A percentile compares a stretch with the other conserved stretches of the same genome.
Evolutionary conservation across 2,888 invertebrate species (phyloP).

Genomic region (Augochlorella aurata): DNA sequence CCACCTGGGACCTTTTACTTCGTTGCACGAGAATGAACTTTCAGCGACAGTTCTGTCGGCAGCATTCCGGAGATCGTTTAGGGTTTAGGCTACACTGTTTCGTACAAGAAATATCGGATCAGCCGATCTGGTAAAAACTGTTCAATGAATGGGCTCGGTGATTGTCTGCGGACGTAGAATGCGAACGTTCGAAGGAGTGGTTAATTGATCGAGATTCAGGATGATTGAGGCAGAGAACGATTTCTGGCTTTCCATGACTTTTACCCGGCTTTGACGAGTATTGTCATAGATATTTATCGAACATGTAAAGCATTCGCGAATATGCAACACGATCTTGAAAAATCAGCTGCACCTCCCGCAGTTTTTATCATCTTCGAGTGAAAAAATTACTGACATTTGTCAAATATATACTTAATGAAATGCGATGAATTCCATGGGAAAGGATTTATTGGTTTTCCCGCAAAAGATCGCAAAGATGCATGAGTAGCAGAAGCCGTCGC

Average conservation of each 20-base stretch:
- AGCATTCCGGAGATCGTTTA: background rate
- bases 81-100: background rate
- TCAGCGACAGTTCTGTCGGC: background rate
- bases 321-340: too few relatives aligned
- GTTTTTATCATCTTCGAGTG: background rate
- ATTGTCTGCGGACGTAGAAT: background rate
- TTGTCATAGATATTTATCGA: too few relatives aligned
- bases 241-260: background rate
- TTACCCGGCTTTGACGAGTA: background rate
- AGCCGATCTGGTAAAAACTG: background rate
- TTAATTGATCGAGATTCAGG: constrained; percentile 1
- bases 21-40: background rate
- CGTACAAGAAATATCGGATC: background rate
- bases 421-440: background rate
- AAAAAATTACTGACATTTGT: background rate
- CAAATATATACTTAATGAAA: background rate
- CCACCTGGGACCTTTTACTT: background rate
- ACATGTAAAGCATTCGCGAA: too few relatives aligned
- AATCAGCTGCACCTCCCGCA: background rate
- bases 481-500: too few relatives aligned
- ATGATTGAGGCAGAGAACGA: background rate
- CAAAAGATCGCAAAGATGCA: too few relatives aligned
- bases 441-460: background rate
- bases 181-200: constrained; percentile 4
- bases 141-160: background rate